These are phyloP conservation scores for Meteorus cinctellus DNA, from an alignment of 2,888 invertebrate genomes.

Conservation along the genomic window DNA sequence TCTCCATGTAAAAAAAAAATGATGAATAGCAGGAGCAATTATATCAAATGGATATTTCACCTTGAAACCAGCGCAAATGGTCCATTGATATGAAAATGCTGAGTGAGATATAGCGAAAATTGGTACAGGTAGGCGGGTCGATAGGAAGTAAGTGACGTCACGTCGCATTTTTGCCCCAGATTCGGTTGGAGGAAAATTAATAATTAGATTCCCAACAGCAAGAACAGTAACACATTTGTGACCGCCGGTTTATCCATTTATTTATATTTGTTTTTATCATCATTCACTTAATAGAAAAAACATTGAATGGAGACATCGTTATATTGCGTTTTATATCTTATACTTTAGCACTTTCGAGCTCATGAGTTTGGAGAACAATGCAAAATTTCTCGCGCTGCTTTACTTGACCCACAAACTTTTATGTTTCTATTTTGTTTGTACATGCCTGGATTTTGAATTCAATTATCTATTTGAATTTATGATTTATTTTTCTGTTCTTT, in stretches of 20 bases:
- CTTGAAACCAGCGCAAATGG: slow-evolving; percentile 35
- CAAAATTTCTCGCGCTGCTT: neutral
- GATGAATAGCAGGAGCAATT: neutral
- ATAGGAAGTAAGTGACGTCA: slow-evolving; percentile 48
- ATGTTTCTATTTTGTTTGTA: neutral
- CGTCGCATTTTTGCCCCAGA: slow-evolving; percentile 48
- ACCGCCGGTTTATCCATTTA: neutral
- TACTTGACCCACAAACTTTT: neutral
- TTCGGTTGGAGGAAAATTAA: slow-evolving; percentile 28
- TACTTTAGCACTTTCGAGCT: neutral
- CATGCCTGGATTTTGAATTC: neutral
- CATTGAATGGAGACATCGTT: neutral
- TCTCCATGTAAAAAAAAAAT: neutral
- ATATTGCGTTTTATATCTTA: neutral
- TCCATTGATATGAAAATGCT: slow-evolving; percentile 28
- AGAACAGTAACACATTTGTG: neutral
- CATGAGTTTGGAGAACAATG: neutral
- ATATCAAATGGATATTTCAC: slow-evolving; percentile 18
- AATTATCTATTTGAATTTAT: neutral
- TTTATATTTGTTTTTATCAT: neutral
- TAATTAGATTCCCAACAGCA: neutral
- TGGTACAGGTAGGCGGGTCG: slow-evolving; percentile 45
- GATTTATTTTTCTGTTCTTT: neutral
- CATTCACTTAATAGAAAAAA: neutral
- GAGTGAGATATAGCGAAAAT: slow-evolving; percentile 21